phyloP scores from a whole-genome alignment of 2,797 vertebrate genomes.

The Philypnodon macrostomus region DNA sequence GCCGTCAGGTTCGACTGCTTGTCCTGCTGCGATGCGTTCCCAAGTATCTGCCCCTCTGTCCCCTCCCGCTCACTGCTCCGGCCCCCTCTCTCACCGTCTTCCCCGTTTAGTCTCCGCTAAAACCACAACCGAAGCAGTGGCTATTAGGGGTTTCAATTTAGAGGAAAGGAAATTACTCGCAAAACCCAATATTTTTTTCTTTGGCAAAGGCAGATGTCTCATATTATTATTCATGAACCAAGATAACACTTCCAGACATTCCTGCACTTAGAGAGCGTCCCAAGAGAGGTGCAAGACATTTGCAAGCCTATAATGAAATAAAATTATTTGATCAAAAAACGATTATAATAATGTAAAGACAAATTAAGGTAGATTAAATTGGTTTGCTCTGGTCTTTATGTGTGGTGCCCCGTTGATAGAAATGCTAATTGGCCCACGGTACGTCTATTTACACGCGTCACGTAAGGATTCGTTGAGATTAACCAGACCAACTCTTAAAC shows the following conservation, averaged over 20 bases:
- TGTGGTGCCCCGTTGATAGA: too few species aligned
- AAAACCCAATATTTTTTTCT: conserved; percentile 3
- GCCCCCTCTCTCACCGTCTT: conserved; percentile 3
- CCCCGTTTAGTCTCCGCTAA: conserved; percentile 29
- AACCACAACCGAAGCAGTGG: conserved; percentile 38
- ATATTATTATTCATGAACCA: not conserved
- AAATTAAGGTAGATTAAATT: too few species aligned
- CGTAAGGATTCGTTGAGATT: conserved; percentile 26
- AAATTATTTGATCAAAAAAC: too few species aligned
- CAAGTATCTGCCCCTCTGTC: conserved; percentile 50
- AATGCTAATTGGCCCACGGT: too few species aligned
- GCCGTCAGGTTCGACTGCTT: conserved; percentile 67
- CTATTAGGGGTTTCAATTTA: conserved; percentile 33
- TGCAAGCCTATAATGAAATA: too few species aligned
- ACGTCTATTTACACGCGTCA: conserved; percentile 6
- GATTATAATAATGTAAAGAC: too few species aligned
- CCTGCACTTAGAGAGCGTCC: not conserved
- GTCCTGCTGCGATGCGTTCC: conserved; percentile 73
- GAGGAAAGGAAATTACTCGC: conserved; percentile 16
- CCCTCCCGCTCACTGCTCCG: conserved; percentile 22
- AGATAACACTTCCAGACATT: conserved; percentile 8
- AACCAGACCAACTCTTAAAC: conserved; percentile 39
- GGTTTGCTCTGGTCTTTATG: too few species aligned
- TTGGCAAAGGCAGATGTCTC: conserved; percentile 7
- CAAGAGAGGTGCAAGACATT: not conserved